Evolutionary conservation across 2,797 vertebrate species (phyloP).

Genomic region (Xerus rutilus): DNA sequence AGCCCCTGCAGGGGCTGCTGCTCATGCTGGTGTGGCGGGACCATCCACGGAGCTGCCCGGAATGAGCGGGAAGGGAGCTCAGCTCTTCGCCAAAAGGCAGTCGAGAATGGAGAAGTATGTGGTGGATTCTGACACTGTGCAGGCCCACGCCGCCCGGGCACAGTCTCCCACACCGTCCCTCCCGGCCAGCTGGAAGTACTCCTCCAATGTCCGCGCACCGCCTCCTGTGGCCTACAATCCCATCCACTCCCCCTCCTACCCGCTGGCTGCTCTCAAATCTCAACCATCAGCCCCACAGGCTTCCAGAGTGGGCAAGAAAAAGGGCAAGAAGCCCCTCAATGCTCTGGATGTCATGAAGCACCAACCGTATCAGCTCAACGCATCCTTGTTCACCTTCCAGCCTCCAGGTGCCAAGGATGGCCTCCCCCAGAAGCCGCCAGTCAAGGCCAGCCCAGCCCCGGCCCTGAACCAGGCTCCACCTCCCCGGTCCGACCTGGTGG

Average conservation of each 20-base stretch:
- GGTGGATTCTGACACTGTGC: slow-evolving; percentile 97
- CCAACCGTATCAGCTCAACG: slow-evolving; percentile 96
- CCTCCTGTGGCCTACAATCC: slow-evolving; percentile 97
- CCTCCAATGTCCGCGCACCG: slow-evolving; percentile 96
- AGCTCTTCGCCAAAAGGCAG: slow-evolving; percentile 97
- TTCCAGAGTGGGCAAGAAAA: slow-evolving; percentile 91
- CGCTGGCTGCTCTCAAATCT: slow-evolving; percentile 93
- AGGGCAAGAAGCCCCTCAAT: slow-evolving; percentile 95
- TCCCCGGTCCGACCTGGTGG: slow-evolving; percentile 85
- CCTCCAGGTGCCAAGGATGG: slow-evolving; percentile 91
- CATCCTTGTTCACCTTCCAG: slow-evolving; percentile 97
- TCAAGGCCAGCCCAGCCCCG: slow-evolving; percentile 86
- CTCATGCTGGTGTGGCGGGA: slow-evolving; percentile 85
- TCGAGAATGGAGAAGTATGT: slow-evolving; percentile 99
- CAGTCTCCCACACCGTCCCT: slow-evolving; percentile 95
- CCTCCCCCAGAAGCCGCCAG: slow-evolving; percentile 86
- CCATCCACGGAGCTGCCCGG: slow-evolving; percentile 94
- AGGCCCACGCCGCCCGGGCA: slow-evolving; percentile 93
- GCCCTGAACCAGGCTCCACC: slow-evolving; percentile 86
- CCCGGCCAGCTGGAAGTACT: slow-evolving; percentile 97
- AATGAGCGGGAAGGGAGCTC: slow-evolving; percentile 96
- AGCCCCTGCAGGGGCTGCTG: background rate
- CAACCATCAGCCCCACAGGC: slow-evolving; percentile 85
- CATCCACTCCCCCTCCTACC: slow-evolving; percentile 96
- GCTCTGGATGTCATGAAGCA: slow-evolving; percentile 99